Conservation (phyloP, 2,113 vertebrate species). For the Boleophthalmus pectinirostris region DNA sequence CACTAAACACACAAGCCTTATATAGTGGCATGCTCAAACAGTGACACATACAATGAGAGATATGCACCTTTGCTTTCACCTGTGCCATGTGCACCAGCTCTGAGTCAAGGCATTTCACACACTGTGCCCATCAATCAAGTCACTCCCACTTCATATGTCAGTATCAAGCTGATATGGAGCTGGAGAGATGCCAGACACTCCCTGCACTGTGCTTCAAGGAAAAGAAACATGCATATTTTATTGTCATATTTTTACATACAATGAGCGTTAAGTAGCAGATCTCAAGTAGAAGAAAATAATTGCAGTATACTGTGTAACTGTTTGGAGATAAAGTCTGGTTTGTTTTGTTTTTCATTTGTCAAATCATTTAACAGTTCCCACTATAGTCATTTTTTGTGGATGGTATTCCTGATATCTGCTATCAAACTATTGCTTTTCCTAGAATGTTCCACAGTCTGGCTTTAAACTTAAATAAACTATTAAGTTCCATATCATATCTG, state of each 20-base stretch:
- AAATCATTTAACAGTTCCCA: no score
- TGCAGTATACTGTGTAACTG: no score
- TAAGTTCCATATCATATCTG: no score
- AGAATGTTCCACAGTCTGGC: no score
- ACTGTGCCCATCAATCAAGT: conserved; percentile 22
- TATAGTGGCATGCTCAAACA: conserved; percentile 50
- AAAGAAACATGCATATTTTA: background rate
- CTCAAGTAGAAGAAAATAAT: background rate
- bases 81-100: conserved; percentile 18
- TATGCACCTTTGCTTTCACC: conserved; percentile 19
- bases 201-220: conserved; percentile 34
- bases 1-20: conserved; percentile 26
- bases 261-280: background rate
- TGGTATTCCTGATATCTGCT: no score
- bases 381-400: no score
- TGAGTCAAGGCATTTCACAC: conserved; percentile 25
- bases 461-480: no score
- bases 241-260: background rate
- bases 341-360: no score
- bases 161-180: conserved; percentile 23
- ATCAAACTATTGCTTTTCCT: no score
- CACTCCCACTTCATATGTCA: conserved; percentile 24
- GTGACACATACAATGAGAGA: conserved; percentile 3
- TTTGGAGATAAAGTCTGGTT: no score
- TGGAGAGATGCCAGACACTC: conserved; percentile 47